These are phyloP conservation scores for Pangasius krempfi DNA, from an alignment of 2,797 vertebrate genomes.

Conservation along the genomic window DNA sequence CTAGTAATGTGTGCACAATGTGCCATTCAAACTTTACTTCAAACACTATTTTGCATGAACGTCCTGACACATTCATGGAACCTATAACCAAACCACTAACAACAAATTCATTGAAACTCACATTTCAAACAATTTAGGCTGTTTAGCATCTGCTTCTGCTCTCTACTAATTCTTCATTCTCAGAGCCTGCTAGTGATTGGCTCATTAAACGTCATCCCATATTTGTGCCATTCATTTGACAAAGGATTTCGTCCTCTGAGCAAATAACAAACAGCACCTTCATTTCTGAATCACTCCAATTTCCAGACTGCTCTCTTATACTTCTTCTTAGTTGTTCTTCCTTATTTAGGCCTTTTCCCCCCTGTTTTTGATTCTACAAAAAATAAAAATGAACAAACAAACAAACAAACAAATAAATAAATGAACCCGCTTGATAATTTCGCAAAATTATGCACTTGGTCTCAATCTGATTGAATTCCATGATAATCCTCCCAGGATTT, in stretches of 20 bases:
- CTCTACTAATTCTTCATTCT: conserved; percentile 12
- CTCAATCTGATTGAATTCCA: not conserved
- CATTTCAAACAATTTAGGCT: not conserved
- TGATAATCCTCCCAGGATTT: not conserved
- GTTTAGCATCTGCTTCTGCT: conserved; percentile 16
- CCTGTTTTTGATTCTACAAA: not conserved
- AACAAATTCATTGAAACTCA: not conserved
- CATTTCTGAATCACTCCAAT: not conserved
- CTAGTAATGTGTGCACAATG: not conserved
- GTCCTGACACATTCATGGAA: not conserved
- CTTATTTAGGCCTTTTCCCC: not conserved
- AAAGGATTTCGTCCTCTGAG: not conserved
- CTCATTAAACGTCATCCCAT: not conserved
- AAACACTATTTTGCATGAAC: not conserved
- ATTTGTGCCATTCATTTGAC: not conserved
- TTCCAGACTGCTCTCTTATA: not conserved
- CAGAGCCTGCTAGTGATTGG: not conserved
- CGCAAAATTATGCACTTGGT: not conserved
- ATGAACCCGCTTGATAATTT: not conserved
- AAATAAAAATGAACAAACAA: not conserved
- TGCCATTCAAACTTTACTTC: not conserved
- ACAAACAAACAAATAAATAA: not conserved
- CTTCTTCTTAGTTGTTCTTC: not conserved
- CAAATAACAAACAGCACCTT: conserved; percentile 8
- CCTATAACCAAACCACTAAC: not conserved